Evolutionary conservation across 2,888 invertebrate species (phyloP).

Genomic region (Orthosia gothica): DNA sequence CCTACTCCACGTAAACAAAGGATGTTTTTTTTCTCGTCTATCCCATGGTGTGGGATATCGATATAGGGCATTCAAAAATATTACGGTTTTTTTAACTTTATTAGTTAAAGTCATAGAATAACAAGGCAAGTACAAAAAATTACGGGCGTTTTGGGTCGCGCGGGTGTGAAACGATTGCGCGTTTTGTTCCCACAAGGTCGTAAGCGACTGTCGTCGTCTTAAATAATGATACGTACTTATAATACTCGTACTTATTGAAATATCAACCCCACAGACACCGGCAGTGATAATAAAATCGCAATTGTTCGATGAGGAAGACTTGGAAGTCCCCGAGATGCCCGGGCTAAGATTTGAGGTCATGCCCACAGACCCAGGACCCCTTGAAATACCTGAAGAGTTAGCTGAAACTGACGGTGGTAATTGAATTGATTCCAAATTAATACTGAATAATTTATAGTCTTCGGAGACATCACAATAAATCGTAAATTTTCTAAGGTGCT

Average conservation of each 20-base stretch:
- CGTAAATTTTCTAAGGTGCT: no score
- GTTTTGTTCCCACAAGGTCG: no score
- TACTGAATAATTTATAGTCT: not conserved
- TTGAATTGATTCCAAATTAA: not conserved
- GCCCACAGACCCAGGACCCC: constrained; percentile 33
- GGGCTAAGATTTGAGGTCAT: constrained; percentile 15
- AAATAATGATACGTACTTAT: not conserved
- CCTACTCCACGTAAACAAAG: no score
- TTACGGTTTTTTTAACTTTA: no score
- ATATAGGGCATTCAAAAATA: no score
- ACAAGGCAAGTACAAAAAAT: no score
- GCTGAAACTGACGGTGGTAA: constrained; percentile 60
- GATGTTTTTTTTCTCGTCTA: not conserved
- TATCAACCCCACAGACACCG: constrained; percentile 56
- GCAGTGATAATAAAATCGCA: constrained; percentile 64
- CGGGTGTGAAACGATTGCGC: no score
- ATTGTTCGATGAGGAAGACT: constrained; percentile 22
- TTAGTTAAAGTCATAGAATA: no score
- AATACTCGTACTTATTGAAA: not conserved
- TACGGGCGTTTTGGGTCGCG: no score
- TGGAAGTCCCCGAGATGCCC: constrained; percentile 60
- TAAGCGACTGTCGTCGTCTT: no score
- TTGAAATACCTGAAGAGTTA: constrained; percentile 76
- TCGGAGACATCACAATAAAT: not conserved
- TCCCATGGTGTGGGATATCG: no score